Base-by-base conservation (phyloP, 2,888 invertebrate species). In the Apocheima hispidaria region DNA sequence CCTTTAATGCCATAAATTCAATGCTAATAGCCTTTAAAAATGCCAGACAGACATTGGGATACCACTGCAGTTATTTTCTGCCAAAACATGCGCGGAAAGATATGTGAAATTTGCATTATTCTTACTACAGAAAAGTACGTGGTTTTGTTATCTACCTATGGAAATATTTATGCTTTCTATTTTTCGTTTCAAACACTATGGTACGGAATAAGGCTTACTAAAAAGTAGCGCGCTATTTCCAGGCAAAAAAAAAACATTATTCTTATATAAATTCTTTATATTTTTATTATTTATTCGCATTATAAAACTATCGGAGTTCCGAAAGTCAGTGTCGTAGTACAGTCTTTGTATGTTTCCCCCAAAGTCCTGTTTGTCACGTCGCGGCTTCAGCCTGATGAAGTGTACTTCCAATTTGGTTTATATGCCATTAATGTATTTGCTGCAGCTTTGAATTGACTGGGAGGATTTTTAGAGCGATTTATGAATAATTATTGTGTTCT, bases 351-450 rank as follows among this genome's bases (percentile, higher is more conserved):
- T n/a, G n/a, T n/a, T n/a, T n/a, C n/a, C n/a, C n/a, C n/a, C n/a
- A n/a, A n/a, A n/a, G 33, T 16, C 16, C 50, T 51, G 36, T 57
- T 28, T 21, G 57, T 57, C 50, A 43, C 35, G 35, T 14, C 28
- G 23, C 23, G 41, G 36, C 60, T 52, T 30, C 35, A 21, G 48
- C 33, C 21, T 77, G 76, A 77, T 77, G 72, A 74, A 73, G 77
- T 72, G 73, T 73, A 73, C 73, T 68, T 65, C 69, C 78, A 78
- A 75, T 82, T 80, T 78, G 76, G 79, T 80, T 81, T 79, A 79
- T 80, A 68, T 79, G 74, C 79, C 82, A 78, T 80, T 81, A 79
- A 72, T 71, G 58, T 58, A 43, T 18, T 36, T 7, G 14, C 43
- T 41, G 18, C 35, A 49, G 46, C 30, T 33, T 21, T 48, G 30